A percentile compares a stretch with the other conserved stretches of the same genome.
These are phyloP conservation scores for Ericerus pela DNA, from an alignment of 1,140 invertebrate species.

Conservation along the genomic window DNA sequence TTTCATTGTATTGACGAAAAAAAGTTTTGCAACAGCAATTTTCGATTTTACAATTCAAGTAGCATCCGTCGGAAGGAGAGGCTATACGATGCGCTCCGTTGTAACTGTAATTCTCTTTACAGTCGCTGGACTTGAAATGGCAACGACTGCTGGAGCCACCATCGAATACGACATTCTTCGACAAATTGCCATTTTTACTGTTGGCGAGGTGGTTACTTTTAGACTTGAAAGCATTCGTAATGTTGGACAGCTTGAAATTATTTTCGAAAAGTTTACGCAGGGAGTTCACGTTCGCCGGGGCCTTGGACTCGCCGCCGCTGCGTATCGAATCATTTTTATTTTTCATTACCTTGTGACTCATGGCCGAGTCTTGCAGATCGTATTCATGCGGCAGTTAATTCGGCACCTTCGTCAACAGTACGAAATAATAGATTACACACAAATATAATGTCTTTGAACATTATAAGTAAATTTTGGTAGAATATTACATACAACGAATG, in stretches of 20 bases:
- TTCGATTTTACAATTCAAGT: background rate
- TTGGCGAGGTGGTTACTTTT: background rate
- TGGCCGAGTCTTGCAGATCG: no score
- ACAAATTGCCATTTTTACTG: no score
- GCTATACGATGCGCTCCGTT: background rate
- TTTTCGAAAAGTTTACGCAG: background rate
- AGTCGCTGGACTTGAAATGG: background rate
- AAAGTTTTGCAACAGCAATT: conserved; percentile 6
- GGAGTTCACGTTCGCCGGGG: background rate
- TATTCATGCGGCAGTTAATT: no score
- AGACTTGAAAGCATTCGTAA: conserved; percentile 2
- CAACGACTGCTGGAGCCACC: no score
- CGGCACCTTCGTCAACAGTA: no score
- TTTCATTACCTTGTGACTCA: background rate
- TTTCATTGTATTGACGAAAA: background rate
- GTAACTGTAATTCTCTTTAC: background rate
- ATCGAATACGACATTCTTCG: no score
- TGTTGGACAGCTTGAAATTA: background rate
- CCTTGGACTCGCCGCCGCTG: background rate
- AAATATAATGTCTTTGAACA: no score
- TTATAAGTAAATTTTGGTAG: no score
- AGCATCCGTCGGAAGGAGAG: background rate
- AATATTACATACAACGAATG: no score
- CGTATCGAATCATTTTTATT: background rate
- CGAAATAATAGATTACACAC: no score